phyloP scores from a whole-genome alignment of 2,797 vertebrate genomes.

The Danio kyathit region DNA sequence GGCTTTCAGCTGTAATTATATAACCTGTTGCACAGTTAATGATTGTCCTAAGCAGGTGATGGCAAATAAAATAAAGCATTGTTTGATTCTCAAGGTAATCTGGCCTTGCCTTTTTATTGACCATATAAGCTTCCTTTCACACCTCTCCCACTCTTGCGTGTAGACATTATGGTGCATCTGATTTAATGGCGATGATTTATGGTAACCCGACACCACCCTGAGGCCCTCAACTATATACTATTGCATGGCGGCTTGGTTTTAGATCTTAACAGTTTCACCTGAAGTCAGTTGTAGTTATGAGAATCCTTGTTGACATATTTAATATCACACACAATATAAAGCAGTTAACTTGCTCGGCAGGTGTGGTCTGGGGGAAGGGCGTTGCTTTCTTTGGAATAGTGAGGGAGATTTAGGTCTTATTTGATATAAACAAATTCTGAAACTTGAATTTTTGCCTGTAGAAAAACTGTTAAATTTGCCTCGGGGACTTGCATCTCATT shows the following conservation, averaged over 20 bases:
- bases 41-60: conserved; percentile 63
- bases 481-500: too few relatives aligned
- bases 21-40: conserved; percentile 57
- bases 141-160: conserved; percentile 9
- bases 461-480: background rate
- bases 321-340: conserved; percentile 8
- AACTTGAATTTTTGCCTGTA: background rate
- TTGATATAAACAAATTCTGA: background rate
- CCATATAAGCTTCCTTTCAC: conserved; percentile 49
- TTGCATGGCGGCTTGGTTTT: conserved; percentile 54
- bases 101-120: conserved; percentile 72
- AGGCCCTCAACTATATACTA: conserved; percentile 59
- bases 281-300: background rate
- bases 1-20: conserved; percentile 19
- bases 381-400: conserved; percentile 13
- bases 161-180: conserved; percentile 24
- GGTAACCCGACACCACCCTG: conserved; percentile 65
- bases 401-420: conserved; percentile 7
- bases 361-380: conserved; percentile 23
- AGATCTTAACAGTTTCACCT: background rate
- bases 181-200: conserved; percentile 65
- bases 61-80: conserved; percentile 72
- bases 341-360: conserved; percentile 1
- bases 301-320: conserved; percentile 17
- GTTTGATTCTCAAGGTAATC: conserved; percentile 60